Base-by-base conservation (phyloP, 2,113 vertebrate genomes). In the Brachirus orientalis region DNA sequence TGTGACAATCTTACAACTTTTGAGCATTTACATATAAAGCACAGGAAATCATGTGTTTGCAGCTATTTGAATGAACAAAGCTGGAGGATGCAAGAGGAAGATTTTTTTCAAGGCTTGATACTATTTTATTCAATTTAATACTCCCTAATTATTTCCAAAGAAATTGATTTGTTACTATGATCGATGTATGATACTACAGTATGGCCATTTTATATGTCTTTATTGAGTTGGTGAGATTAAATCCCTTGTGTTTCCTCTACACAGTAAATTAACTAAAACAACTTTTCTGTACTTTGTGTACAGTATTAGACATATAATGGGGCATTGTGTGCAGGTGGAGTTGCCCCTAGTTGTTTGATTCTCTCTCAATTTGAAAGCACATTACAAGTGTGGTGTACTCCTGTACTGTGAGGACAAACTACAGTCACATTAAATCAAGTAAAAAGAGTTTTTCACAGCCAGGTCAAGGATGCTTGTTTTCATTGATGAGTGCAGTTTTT, bases 381-480 rank as follows among this genome's bases (percentile, higher is more conserved):
- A 56, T 71, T 16, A 47, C 56, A 54, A 48, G 22, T 69, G 55
- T 59, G 75, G 67, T 69, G 28, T 75, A 70, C 82, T 73, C 18
- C 53, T 65, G 48, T 7, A 4, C 33, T 28, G 20, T 58, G 56
- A 52, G 20, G 37, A 61, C 62, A 46, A 38, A 46, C 48, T 57
- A 16, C 41, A 54, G 11, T 77, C 17, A 0, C 45, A 73, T 68
- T 40, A 78, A 79, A 78, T 78, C 33, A 80, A 74, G 87, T 72
- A 33, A 1, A 88, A 80, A 37, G 9, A 52, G 60, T 77, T 77
- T 64, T 78, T 48, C 57, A 71, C 73, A 69, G 59, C 55, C 67
- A 78, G 80, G 76, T 91, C 83, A 92, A 93, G 84, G 88, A 90
- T 88, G 83, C 84, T 77, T 91, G 90, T 92, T 91, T 88, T 91